Percentiles rank a stretch among this genome's conserved stretches.
Conservation (phyloP, 2,888 invertebrate genomes). For the Eledona agricola region DNA sequence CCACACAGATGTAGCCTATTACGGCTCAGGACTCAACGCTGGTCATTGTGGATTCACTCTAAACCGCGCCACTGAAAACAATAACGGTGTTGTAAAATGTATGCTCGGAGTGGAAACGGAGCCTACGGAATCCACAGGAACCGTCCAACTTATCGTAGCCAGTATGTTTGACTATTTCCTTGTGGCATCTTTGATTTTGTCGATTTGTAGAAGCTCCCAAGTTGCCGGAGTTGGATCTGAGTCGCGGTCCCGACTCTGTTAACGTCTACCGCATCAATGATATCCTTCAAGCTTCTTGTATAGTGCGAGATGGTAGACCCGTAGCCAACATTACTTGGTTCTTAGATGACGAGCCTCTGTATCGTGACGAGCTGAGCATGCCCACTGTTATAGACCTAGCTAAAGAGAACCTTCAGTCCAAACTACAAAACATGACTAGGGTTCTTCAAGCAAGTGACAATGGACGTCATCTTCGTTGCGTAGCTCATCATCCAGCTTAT, state of each 20-base stretch:
- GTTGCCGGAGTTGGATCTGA: slow-evolving; percentile 62
- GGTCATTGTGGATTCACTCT: slow-evolving; percentile 81
- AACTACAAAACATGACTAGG: slow-evolving; percentile 73
- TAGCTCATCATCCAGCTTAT: slow-evolving; percentile 73
- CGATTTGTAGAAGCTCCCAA: slow-evolving; percentile 65
- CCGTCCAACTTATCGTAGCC: slow-evolving; percentile 74
- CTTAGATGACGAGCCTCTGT: slow-evolving; percentile 71
- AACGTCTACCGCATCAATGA: slow-evolving; percentile 69
- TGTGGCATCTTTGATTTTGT: slow-evolving; percentile 15
- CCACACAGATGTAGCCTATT: slow-evolving; percentile 62
- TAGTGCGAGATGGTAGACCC: slow-evolving; percentile 75
- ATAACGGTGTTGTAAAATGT: slow-evolving; percentile 78
- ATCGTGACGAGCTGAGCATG: slow-evolving; percentile 63
- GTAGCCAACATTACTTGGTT: slow-evolving; percentile 80
- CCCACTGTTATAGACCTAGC: slow-evolving; percentile 65
- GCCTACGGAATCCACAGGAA: slow-evolving; percentile 67
- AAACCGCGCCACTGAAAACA: slow-evolving; percentile 68
- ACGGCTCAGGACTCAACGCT: slow-evolving; percentile 64
- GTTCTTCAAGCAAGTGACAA: slow-evolving; percentile 72
- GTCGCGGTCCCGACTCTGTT: slow-evolving; percentile 58
- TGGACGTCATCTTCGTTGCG: slow-evolving; percentile 71
- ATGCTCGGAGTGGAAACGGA: slow-evolving; percentile 69
- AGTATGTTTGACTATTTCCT: slow-evolving; percentile 66
- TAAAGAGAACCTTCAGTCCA: slow-evolving; percentile 69
- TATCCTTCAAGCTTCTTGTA: slow-evolving; percentile 71